A percentile compares a stretch with the other conserved stretches of the same genome.
phyloP scores from a whole-genome alignment of 2,113 vertebrate genomes.

The Zingel zingel region DNA sequence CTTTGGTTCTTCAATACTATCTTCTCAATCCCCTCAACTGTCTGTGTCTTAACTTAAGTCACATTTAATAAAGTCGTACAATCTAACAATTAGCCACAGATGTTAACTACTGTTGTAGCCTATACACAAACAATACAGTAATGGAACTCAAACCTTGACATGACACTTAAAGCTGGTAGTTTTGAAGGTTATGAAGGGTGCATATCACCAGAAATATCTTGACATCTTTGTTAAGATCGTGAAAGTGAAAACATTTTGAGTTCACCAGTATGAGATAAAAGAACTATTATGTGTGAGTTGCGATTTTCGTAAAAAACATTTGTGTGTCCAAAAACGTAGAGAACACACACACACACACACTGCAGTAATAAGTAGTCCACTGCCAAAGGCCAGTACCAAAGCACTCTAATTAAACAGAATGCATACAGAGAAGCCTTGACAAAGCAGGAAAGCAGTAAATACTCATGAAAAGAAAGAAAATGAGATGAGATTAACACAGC shows the following conservation, averaged over 20 bases:
- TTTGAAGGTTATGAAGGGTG: neutral
- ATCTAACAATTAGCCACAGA: no score
- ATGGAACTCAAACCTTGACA: neutral
- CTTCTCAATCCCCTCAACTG: neutral
- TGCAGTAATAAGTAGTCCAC: conserved; percentile 39
- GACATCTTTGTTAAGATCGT: neutral
- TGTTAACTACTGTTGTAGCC: neutral
- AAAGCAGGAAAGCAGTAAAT: conserved; percentile 43
- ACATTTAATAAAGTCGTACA: conserved; percentile 9
- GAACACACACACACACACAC: conserved; percentile 22
- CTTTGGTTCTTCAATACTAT: neutral
- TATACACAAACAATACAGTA: neutral
- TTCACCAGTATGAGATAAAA: neutral
- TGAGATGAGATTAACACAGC: conserved; percentile 35
- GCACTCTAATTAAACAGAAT: conserved; percentile 66
- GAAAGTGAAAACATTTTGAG: neutral
- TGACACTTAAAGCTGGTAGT: no score
- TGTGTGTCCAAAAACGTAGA: conserved; percentile 11
- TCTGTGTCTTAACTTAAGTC: neutral
- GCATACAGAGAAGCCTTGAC: conserved; percentile 57
- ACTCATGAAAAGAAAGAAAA: conserved; percentile 32
- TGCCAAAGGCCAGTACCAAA: conserved; percentile 53
- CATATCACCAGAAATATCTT: neutral
- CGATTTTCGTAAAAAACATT: neutral
- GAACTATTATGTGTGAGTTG: neutral